phyloP scores from a whole-genome alignment of 2,888 invertebrate genomes.

The Allacma fusca region DNA sequence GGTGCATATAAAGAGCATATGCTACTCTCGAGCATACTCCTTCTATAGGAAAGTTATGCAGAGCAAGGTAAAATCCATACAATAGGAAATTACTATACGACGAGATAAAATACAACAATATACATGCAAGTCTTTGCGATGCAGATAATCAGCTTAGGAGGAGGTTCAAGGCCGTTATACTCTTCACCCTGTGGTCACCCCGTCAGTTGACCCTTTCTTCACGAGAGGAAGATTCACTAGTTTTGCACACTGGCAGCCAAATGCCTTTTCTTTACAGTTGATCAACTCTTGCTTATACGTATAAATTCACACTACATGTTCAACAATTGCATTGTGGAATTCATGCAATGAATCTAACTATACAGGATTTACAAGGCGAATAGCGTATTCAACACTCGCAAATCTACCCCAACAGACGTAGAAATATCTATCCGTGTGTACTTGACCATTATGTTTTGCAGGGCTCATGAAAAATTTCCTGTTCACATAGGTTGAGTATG shows the following conservation, averaged over 20 bases:
- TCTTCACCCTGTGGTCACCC: slow-evolving; percentile 44
- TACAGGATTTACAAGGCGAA: slow-evolving; percentile 36
- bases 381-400: background rate
- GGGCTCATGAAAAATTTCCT: background rate
- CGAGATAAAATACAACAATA: background rate
- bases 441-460: slow-evolving; percentile 17
- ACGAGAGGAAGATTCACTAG: slow-evolving; percentile 29
- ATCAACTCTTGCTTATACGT: slow-evolving; percentile 2
- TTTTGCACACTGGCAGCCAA: slow-evolving; percentile 22
- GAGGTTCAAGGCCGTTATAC: slow-evolving; percentile 51
- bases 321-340: slow-evolving; percentile 45
- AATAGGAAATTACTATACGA: background rate
- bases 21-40: no score
- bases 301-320: slow-evolving; percentile 10
- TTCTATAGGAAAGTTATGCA: no score
- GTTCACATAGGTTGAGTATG: background rate
- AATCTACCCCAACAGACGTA: slow-evolving; percentile 9
- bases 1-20: no score
- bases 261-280: slow-evolving; percentile 14
- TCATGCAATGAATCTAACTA: slow-evolving; percentile 38
- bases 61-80: background rate
- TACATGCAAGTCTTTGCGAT: slow-evolving; percentile 9
- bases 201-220: slow-evolving; percentile 44
- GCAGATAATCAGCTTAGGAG: slow-evolving; percentile 39
- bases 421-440: background rate